Evolutionary conservation across 2,888 invertebrate genomes (phyloP).

Genomic region (Endomychus coccineus): DNA sequence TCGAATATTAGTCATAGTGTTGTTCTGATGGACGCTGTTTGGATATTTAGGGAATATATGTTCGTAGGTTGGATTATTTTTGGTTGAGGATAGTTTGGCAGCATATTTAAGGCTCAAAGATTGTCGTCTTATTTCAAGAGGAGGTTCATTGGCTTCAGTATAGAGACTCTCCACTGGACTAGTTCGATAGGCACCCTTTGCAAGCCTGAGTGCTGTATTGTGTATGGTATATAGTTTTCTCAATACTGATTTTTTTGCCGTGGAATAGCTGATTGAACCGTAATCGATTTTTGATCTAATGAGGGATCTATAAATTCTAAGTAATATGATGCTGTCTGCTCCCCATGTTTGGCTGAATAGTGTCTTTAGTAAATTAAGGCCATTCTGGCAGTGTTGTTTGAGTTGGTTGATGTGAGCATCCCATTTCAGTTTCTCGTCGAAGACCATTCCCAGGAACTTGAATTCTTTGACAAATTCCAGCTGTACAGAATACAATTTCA

Average conservation of each 20-base stretch:
- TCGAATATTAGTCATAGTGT: too few species aligned
- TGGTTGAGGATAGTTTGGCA: constrained; percentile 2
- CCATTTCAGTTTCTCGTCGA: constrained; percentile 18
- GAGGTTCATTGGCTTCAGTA: constrained; percentile 3
- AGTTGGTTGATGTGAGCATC: constrained; percentile 14
- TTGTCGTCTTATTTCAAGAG: constrained; percentile 1
- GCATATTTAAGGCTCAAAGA: constrained; percentile 2
- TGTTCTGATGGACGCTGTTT: too few species aligned
- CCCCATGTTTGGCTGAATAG: constrained; percentile 1
- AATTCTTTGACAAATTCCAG: too few species aligned
- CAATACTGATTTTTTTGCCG: constrained; percentile 3
- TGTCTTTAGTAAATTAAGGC: constrained; percentile 4
- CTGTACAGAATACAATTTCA: too few species aligned
- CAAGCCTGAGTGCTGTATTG: constrained; percentile 3
- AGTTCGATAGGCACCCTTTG: constrained; percentile 1
- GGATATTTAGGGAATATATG: too few species aligned
- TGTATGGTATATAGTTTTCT: neutral
- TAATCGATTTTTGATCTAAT: constrained; percentile 7
- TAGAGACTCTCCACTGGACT: constrained; percentile 2
- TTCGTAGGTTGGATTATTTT: constrained; percentile 5
- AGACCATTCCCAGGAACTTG: constrained; percentile 15
- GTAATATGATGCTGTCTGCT: constrained; percentile 2
- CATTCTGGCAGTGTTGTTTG: neutral
- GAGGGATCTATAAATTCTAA: constrained; percentile 4
- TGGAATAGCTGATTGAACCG: neutral